A percentile compares a stretch with the other conserved stretches of the same genome.
These are phyloP conservation scores for Meiosimyza decipiens DNA, from an alignment of 2,888 invertebrate species.

Conservation along the genomic window DNA sequence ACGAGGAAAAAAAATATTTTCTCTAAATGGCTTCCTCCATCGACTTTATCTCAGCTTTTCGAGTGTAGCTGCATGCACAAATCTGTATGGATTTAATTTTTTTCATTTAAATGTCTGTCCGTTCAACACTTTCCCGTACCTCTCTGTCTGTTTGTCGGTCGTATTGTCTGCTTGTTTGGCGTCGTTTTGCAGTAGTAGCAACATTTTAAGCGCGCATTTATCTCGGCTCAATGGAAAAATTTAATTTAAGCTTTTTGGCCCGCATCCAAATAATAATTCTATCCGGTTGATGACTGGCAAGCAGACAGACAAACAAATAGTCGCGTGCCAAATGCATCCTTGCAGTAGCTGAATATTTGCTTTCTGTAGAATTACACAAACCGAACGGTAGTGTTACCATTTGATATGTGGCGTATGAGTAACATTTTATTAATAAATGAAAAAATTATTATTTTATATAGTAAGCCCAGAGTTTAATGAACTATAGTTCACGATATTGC, in stretches of 20 bases:
- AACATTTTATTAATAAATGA: too few species aligned
- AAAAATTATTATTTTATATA: too few species aligned
- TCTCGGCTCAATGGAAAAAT: constrained; percentile 45
- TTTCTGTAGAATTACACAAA: neutral
- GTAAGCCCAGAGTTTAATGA: too few species aligned
- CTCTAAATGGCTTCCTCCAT: neutral
- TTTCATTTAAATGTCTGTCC: neutral
- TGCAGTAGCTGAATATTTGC: neutral
- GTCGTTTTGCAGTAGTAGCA: too few species aligned
- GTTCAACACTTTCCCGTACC: neutral
- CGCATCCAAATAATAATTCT: constrained; percentile 58
- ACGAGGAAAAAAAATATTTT: neutral
- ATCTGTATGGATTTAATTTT: neutral
- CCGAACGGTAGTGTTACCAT: too few species aligned
- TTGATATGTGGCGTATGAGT: too few species aligned
- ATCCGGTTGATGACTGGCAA: constrained; percentile 34
- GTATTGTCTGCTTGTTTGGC: neutral
- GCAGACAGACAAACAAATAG: constrained; percentile 14
- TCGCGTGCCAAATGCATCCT: constrained; percentile 14
- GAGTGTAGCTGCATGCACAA: neutral
- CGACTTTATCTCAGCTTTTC: neutral
- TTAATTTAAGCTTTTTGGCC: constrained; percentile 60
- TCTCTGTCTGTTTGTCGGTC: neutral
- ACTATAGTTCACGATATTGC: too few species aligned
- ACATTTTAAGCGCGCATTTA: constrained; percentile 2